Percentiles rank a stretch among this genome's conserved stretches.
Evolutionary conservation across 2,888 invertebrate genomes (phyloP).

Genomic region (Endotricha flammealis): DNA sequence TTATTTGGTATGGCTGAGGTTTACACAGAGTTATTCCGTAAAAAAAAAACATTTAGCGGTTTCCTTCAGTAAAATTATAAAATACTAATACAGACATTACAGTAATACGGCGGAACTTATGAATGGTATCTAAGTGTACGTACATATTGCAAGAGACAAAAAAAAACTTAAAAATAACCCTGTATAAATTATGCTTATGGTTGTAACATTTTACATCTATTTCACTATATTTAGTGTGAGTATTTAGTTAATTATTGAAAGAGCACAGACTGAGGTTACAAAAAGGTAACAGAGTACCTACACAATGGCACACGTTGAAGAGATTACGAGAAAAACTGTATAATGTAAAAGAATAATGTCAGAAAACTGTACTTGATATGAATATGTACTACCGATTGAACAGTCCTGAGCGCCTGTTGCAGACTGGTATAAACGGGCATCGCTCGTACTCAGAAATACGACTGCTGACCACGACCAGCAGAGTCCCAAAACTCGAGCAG

Average conservation of each 20-base stretch:
- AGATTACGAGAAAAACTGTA: constrained; percentile 61
- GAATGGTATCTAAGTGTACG: constrained; percentile 23
- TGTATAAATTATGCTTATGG: constrained; percentile 76
- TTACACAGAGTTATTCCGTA: constrained; percentile 71
- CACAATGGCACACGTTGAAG: constrained; percentile 69
- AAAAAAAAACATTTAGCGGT: constrained; percentile 20
- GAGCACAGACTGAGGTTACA: constrained; percentile 66
- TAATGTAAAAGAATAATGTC: constrained; percentile 59
- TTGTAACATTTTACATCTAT: constrained; percentile 62
- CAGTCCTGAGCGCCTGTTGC: constrained; percentile 29
- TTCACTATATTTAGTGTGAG: constrained; percentile 64
- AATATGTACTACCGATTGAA: constrained; percentile 56
- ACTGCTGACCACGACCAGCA: too few species aligned
- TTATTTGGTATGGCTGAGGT: constrained; percentile 72
- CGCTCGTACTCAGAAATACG: too few species aligned
- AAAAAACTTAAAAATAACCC: constrained; percentile 68
- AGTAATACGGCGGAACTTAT: constrained; percentile 22
- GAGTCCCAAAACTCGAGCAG: constrained; percentile 31
- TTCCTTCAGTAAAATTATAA: constrained; percentile 8
- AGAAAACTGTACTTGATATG: constrained; percentile 71
- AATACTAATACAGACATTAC: constrained; percentile 17
- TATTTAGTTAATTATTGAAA: constrained; percentile 66
- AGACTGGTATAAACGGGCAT: constrained; percentile 7
- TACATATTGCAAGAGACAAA: constrained; percentile 37
- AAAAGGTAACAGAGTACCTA: constrained; percentile 66